Conservation (phyloP, 2,113 vertebrate species). For the Cettia cetti region DNA sequence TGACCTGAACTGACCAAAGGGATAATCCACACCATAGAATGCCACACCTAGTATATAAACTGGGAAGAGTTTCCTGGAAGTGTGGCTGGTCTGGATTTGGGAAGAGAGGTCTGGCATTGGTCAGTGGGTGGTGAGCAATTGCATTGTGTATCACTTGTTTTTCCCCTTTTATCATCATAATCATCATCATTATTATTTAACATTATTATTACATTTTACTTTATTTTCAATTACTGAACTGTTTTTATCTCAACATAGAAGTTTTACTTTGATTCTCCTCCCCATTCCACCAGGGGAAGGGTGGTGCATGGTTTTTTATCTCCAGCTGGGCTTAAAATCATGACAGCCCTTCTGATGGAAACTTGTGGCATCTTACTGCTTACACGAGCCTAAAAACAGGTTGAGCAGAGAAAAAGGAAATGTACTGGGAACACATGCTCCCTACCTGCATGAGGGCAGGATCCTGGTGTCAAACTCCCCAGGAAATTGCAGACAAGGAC, state of each 20-base stretch:
- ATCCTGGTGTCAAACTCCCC: neutral
- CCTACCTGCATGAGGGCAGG: neutral
- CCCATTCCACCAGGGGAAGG: neutral
- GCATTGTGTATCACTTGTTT: neutral
- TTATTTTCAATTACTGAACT: neutral
- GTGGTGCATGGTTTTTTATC: neutral
- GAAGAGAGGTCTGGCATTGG: neutral
- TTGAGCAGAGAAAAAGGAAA: neutral
- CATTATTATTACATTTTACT: neutral
- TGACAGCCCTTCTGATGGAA: neutral
- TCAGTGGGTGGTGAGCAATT: neutral
- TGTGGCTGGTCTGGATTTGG: neutral
- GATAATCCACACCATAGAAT: neutral
- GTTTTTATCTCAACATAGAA: neutral
- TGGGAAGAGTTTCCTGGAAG: neutral
- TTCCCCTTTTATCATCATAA: neutral
- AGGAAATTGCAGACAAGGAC: neutral
- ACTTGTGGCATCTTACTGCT: neutral
- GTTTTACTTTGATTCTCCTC: neutral
- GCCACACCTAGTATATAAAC: neutral
- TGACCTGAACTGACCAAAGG: neutral
- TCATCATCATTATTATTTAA: neutral
- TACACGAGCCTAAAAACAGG: accelerated
- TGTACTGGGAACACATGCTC: neutral
- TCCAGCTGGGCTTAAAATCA: neutral